These are phyloP conservation scores for Calycopis cecrops DNA, from an alignment of 1,140 invertebrate genomes.

Conservation along the genomic window DNA sequence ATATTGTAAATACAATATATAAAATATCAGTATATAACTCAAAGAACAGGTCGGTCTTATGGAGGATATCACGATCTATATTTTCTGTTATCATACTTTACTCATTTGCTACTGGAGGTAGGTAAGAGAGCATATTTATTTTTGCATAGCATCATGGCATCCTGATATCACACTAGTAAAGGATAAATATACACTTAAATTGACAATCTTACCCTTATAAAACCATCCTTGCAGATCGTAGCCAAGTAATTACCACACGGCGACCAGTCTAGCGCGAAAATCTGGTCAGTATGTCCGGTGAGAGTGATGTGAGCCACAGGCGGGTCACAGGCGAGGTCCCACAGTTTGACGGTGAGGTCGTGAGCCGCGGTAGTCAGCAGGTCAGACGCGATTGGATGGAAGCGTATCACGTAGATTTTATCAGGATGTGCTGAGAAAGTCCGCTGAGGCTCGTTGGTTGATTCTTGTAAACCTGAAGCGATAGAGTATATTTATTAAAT, in stretches of 20 bases:
- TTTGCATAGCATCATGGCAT: no score
- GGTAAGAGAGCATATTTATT: no score
- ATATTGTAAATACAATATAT: no score
- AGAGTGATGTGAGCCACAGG: slow-evolving; percentile 76
- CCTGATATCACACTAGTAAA: no score
- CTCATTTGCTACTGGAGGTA: no score
- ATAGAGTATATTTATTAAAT: no score
- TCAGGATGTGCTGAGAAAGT: slow-evolving; percentile 89
- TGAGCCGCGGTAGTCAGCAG: slow-evolving; percentile 91
- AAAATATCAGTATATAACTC: no score
- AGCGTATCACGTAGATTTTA: slow-evolving; percentile 93
- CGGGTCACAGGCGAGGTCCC: slow-evolving; percentile 52
- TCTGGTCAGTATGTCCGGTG: slow-evolving; percentile 86
- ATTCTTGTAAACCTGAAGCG: slow-evolving; percentile 67
- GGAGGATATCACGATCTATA: no score
- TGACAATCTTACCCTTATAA: slow-evolving; percentile 79
- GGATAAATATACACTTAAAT: no score
- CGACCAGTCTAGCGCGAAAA: slow-evolving; percentile 94
- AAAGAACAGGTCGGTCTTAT: no score
- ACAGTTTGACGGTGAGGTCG: slow-evolving; percentile 87
- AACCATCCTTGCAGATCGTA: slow-evolving; percentile 92
- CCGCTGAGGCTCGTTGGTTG: slow-evolving; percentile 75
- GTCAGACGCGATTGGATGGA: slow-evolving; percentile 91
- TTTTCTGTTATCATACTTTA: no score
- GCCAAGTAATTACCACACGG: slow-evolving; percentile 89